phyloP scores from a whole-genome alignment of 2,113 vertebrate species.

The Phrynosoma platyrhinos region DNA sequence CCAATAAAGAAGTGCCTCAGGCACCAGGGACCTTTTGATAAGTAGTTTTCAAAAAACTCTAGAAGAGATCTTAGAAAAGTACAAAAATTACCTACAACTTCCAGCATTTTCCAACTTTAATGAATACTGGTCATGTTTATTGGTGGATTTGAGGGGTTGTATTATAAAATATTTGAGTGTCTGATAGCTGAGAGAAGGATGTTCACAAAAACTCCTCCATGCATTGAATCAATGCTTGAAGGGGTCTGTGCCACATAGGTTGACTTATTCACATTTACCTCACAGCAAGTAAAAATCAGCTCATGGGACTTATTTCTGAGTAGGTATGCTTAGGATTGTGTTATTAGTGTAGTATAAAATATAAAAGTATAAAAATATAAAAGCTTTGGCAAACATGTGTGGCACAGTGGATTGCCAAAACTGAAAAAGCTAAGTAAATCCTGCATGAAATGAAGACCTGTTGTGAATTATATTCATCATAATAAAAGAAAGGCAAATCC shows the following conservation, averaged over 20 bases:
- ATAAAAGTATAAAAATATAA: not conserved
- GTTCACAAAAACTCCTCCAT: not conserved
- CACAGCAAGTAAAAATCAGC: not conserved
- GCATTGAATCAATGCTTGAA: not conserved
- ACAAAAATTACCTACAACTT: no score
- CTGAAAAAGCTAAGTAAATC: conserved; percentile 9
- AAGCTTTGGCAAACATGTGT: not conserved
- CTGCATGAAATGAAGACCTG: fast-evolving
- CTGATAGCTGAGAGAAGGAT: not conserved
- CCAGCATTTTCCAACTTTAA: no score
- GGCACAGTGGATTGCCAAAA: not conserved
- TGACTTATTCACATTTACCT: not conserved
- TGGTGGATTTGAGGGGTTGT: no score
- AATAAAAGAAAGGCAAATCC: not conserved
- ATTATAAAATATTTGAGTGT: not conserved
- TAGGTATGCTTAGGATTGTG: not conserved
- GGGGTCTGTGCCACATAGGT: not conserved
- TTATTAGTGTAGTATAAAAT: not conserved
- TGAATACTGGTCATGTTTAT: no score
- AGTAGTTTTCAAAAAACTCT: not conserved
- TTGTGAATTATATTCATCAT: not conserved
- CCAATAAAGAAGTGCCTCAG: not conserved
- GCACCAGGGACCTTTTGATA: not conserved
- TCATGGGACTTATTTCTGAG: not conserved
- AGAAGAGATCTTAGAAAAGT: no score